Evolutionary conservation across 1,140 invertebrate species (phyloP), one percentile per base, ranked within the genome.

Genomic region (Neelides sp.): DNA sequence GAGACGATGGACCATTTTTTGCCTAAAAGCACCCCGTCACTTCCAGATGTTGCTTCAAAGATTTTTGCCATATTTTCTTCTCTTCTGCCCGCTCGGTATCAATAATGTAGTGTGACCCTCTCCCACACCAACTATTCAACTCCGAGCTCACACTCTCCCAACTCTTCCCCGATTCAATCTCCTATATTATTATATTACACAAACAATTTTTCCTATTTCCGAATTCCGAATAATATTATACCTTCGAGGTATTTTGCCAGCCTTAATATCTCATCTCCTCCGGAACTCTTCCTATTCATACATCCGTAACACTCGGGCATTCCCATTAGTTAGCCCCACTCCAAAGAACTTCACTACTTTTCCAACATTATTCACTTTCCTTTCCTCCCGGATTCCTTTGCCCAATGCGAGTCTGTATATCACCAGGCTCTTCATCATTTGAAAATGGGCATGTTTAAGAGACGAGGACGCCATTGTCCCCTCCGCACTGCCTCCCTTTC

Each of bases 1-100:
- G 54, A 51, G 54, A 53, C 45, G 51, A 48, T 52, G 51, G 51
- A 50, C 47, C 51, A 52, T 54, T 58, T 52, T 49, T 54, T 54
- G 49, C 48, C 49, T 50, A 54, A 58, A 58, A 58, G 52, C 49
- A 52, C 43, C 45, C 56, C 49, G 52, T 58, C 56, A 58, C 52
- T 54, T 50, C 28, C 56, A 58, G 56, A 58, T 58, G 56, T 58
- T 58, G 49, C 52, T 49, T 50, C 50, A 50, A 46, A 54, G 23
- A 58, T 54, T 41, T 52, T 58, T 54, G 45, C 49, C 54, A 47
- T 46, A 46, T 55, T 46, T 55, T 28, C 48, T 46, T 54, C 39
- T 39, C 41, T 41, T 50, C 40, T 39, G 40, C 49, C 44, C 24
- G 24, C 28, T 43, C 20, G 28, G 30, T 52, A 50, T 50, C 42